Base-by-base conservation (phyloP, 37 sponge, comb jelly and placozoan species). In the Bolinopsis microptera region DNA sequence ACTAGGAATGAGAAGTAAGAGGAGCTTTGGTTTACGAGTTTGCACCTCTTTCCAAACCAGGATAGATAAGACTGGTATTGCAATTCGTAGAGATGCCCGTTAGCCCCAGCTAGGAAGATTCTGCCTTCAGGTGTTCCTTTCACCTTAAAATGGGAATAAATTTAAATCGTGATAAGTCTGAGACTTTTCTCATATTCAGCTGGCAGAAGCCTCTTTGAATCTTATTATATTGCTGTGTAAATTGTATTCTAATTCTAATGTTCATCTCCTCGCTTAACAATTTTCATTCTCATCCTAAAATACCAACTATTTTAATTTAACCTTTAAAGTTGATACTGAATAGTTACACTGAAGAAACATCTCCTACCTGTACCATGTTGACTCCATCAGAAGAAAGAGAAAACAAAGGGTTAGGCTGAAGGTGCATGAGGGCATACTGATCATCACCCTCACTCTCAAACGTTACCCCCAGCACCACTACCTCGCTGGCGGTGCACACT, bases 351-450 rank as follows among this genome's bases (percentile, higher is more conserved):
- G n/a, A n/a, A n/a, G n/a, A n/a, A n/a, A n/a, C n/a, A n/a, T n/a
- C 5, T 48, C 61, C 48, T 0, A 97, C 76, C 22, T 68, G 37
- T 40, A 95, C 26, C 95, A 97, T 95, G 38, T 93, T 94, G 23
- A 97, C 94, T 32, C 95, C 96, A 75, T 99, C 97, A 18, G 97
- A 94, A 28, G 96, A 95, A 1, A 99, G 93, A 93, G 94, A 67
- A 93, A 97, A 99, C 24, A 99, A 94, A 9, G 99, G 98, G 41
- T 96, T 95, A 0, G 97, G 99, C 38, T 96, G 99, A 0, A 99
- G 96, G 76, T 97, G 98, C 96, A 99, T 96, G 94, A 97, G 97
- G 32, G 76, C 94, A 83, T 93, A 72, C 0, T 93, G 94, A 92
- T 95, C 96, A 32, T 39, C 39, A 24, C 69, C 93, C 3, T 69